Evolutionary conservation across 2,888 invertebrate species (phyloP), one percentile per base, ranked within the genome.

Genomic region (Nomada goodeniana): DNA sequence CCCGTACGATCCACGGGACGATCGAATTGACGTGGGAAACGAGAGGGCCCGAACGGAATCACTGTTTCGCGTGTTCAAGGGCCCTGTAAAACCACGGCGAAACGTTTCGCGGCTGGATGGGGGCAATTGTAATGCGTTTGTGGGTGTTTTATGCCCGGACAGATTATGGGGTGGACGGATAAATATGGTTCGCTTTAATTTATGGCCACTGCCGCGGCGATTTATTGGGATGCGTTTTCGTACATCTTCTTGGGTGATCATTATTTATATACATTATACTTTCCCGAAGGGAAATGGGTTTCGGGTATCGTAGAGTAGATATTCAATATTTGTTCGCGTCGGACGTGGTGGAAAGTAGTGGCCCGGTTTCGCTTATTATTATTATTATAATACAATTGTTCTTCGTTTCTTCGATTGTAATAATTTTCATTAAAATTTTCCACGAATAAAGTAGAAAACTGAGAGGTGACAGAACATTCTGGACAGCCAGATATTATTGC

Each of bases 11-110:
- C 65, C 64, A 2, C 29, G n/a, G 9, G 63, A 63, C n/a, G 63
- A 70, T 77, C 47, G 63, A 64, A 80, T 80, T 78, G 79, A 59
- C 53, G 70, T 44, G 79, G 53, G 78, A 69, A 63, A 42, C 47
- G 23, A 23, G 23, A 44, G 69, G 20, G 9, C 23, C 29, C 23
- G 50, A 10, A 36, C 7, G 47, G 61, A 63, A 63, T 68, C 36
- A 36, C 47, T 20, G 29, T 50, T 53, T 76, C 42, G 47, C 53
- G 60, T 55, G 61, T 55, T 78, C 47, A 26, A 53, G 4, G 23
- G 47, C 42, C 10, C 23, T 55, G 68, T 68, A 44, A 69, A 69
- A 18, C 36, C 68, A 15, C 11, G 11, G 23, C 11, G 55, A n/a
- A 23, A 23, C 18, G 18, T 23, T 15, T n/a, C 13, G 7, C 18